Conservation (phyloP, 2,888 invertebrate genomes). For the Spodoptera picta region DNA sequence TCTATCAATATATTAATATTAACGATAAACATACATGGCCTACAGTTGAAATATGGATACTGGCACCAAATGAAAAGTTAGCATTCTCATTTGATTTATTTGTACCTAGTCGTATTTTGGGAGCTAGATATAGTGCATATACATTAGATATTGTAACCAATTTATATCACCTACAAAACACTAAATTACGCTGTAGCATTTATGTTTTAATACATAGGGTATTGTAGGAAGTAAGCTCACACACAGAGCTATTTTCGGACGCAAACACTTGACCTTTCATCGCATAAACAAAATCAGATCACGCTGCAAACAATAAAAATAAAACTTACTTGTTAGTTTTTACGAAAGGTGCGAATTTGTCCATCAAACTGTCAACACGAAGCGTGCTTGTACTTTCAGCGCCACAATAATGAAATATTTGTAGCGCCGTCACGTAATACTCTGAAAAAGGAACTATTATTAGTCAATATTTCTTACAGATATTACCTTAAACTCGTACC, state of each 20-base stretch:
- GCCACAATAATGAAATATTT: slow-evolving; percentile 84
- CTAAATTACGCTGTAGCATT: slow-evolving; percentile 5
- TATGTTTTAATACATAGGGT: slow-evolving; percentile 11
- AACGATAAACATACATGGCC: no score
- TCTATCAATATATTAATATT: background rate
- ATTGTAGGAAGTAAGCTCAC: slow-evolving; percentile 28
- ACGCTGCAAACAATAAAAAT: slow-evolving; percentile 15
- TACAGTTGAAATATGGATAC: no score
- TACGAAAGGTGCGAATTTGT: slow-evolving; percentile 81
- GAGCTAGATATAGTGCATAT: no score
- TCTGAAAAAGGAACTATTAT: slow-evolving; percentile 76
- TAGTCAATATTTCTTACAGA: slow-evolving; percentile 57
- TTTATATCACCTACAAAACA: no score
- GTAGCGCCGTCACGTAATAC: slow-evolving; percentile 80
- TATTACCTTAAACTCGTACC: slow-evolving; percentile 66
- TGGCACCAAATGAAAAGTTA: background rate
- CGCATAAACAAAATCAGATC: slow-evolving; percentile 26
- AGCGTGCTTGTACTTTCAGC: slow-evolving; percentile 73
- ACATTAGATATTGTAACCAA: no score
- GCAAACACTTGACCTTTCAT: slow-evolving; percentile 28
- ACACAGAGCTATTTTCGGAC: slow-evolving; percentile 36
- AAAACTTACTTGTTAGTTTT: slow-evolving; percentile 82
- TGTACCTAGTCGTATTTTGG: no score
- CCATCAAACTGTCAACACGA: slow-evolving; percentile 80
- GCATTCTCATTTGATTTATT: background rate